These are phyloP conservation scores for Drosophila merina DNA, from an alignment of 2,888 invertebrate species.

Conservation along the genomic window DNA sequence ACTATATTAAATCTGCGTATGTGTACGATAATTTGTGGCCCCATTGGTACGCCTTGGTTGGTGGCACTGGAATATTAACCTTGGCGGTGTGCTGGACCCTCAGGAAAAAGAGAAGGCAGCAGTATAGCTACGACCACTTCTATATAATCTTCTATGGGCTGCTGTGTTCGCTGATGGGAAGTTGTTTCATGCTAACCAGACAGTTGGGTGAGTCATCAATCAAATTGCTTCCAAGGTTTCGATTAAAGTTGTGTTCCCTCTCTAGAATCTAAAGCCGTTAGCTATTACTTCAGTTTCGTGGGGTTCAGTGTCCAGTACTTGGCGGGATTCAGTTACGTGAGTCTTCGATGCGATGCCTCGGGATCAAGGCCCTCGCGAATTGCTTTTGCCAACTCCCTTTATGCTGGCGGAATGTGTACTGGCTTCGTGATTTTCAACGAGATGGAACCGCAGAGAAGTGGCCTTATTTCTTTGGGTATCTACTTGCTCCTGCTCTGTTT, in stretches of 20 bases:
- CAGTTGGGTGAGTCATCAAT: constrained; percentile 65
- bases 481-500: constrained; percentile 53
- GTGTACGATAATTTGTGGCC: constrained; percentile 74
- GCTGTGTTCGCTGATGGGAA: constrained; percentile 73
- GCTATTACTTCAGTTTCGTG: constrained; percentile 77
- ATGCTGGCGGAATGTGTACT: constrained; percentile 62
- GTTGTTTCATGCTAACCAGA: constrained; percentile 74
- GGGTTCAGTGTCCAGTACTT: constrained; percentile 68
- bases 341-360: constrained; percentile 66
- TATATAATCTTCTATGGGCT: constrained; percentile 80
- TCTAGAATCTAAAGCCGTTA: constrained; percentile 53
- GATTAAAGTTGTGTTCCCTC: background rate
- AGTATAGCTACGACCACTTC: constrained; percentile 76
- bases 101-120: constrained; percentile 64
- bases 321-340: constrained; percentile 76
- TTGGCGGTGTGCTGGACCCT: constrained; percentile 71
- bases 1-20: constrained; percentile 75
- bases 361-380: constrained; percentile 72
- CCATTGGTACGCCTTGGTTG: constrained; percentile 74
- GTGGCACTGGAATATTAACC: constrained; percentile 46
- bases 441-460: constrained; percentile 67
- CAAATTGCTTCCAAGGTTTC: background rate
- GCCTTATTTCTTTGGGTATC: constrained; percentile 65
- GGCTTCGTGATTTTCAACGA: constrained; percentile 77
- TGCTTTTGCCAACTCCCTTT: constrained; percentile 68